Evolutionary conservation across 1,140 invertebrate genomes (phyloP), one percentile per base, ranked within the genome.

Genomic region (Hylyphantes graminicola): DNA sequence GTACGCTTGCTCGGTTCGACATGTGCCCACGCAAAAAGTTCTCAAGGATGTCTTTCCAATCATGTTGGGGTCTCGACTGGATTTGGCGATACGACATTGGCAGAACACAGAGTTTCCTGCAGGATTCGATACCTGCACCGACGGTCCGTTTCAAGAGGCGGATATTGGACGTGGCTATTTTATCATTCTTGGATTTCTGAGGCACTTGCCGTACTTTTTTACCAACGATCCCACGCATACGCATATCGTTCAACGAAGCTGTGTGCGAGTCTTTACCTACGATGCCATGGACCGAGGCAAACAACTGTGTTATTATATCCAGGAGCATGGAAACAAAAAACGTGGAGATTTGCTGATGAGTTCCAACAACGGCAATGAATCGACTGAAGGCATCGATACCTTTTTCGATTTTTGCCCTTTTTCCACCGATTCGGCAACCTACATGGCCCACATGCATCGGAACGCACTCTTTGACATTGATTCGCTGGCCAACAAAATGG

Each of bases 141-240:
- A 13, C 12, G 11, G 11, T 67, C 64, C 55, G 15, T 76, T 76
- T 10, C 21, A 76, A 51, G 50, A 7, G 15, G 11, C 59, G 2
- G 59, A 76, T 53, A 76, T 76, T 64, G 74, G 48, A 15, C n/a
- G n/a, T 17, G 53, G 21, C 0, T 64, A 53, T 64, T 76, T 76
- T 12, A 9, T 76, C 0, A 76, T 76, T 19, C 61, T 63, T 13
- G 59, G 74, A 51, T 64, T 12, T 76, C 11, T 76, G 4, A 12
- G n/a, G 17, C 59, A 51, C 7, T 35, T 70, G 10, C 65, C 77
- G 6, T 79, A 79, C 15, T 79, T 70, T 9, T 70, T 57, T 48
- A 79, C 77, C 13, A 79, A 79, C 10, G 77, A 79, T 79, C 15
- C 64, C 0, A 68, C 77, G 12, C 55, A 68, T 3, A 79, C 64